Base-by-base conservation (phyloP, 2,113 vertebrate species). In the Archocentrus centrarchus region DNA sequence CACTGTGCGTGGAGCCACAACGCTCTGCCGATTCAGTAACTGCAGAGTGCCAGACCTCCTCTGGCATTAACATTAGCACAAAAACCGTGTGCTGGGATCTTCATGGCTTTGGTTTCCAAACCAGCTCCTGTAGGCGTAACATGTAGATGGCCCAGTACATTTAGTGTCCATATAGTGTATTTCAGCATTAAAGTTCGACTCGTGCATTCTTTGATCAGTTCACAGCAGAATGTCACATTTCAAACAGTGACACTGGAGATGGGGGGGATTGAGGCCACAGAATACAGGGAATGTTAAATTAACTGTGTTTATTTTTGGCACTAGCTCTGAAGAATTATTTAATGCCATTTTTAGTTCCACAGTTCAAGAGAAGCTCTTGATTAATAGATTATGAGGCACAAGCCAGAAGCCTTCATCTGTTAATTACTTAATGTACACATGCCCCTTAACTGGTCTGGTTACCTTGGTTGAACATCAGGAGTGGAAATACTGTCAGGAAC, bases 251-350 rank as follows among this genome's bases (percentile, higher is more conserved):
- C 63, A 86, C 41, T 20, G 50, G 32, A 17, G 13, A 62, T 64
- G 75, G 37, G 11, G n/a, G 24, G 6, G 35, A 41, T 35, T 70
- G 58, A 44, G 24, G 55, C 68, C 68, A 73, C 63, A 79, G 22
- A 86, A 81, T 59, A 30, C 44, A 39, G 11, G 5, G 27, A 20
- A 47, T 13, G 53, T 78, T 59, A 10, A 77, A 59, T 77, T 24
- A 73, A 63, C 47, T 59, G 35, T 15, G 55, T 77, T 64, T 47
- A 2, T 1, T 80, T 85, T 81, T 61, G 79, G 78, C 60, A 58
- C 59, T 17, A 32, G 27, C 6, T 35, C 39, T 80, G 22, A 27
- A 73, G 35, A 70, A 37, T 78, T 30, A 61, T 83, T 78, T 17
- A 63, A 78, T 79, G 4, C 20, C 1, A 37, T 17, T 63, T 32